Evolutionary conservation across 2,797 vertebrate genomes (phyloP), one percentile per base, ranked within the genome.

Genomic region (Toxotes lorentzi): DNA sequence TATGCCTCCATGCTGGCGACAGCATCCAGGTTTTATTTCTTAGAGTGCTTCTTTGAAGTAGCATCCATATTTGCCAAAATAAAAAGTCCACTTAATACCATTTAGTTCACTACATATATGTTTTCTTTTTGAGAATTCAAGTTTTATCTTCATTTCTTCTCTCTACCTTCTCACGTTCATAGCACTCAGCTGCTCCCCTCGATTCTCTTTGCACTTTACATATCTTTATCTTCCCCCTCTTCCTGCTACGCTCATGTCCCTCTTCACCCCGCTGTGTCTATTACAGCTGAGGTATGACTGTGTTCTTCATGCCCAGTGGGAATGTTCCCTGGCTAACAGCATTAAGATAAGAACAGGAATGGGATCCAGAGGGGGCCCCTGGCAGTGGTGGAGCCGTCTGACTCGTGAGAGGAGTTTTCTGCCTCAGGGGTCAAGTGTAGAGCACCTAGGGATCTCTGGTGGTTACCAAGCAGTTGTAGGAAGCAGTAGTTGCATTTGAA

Each of bases 331-430:
- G 58, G 81, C 63, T 80, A 70, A 70, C 64, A 0, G 61, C 71
- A n/a, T 70, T 71, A 41, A 88, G 86, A 87, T 87, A 84, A 90
- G 74, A 23, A 34, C 23, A 73, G 74, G 65, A 85, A 84, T 73
- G 68, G 50, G 76, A 78, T 87, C 78, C 74, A 60, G 68, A 84
- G 59, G 43, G 63, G 56, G 64, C 86, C 78, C 70, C 76, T 43
- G 71, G 83, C 73, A 56, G 53, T 9, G 9, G 24, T 81, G 82
- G 82, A 86, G 88, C 85, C 58, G 76, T 82, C 78, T 85, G 69
- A 73, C 74, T 76, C 1, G 5, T 75, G 85, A 86, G 54, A 32
- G 62, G 5, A 76, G 81, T 57, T 48, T 70, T 9, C 70, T 68
- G 54, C 88, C 75, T 82, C 56, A 3, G 83, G 79, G 82, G 64